Evolutionary conservation across 1,140 invertebrate genomes (phyloP).

Genomic region (Lerema accius): DNA sequence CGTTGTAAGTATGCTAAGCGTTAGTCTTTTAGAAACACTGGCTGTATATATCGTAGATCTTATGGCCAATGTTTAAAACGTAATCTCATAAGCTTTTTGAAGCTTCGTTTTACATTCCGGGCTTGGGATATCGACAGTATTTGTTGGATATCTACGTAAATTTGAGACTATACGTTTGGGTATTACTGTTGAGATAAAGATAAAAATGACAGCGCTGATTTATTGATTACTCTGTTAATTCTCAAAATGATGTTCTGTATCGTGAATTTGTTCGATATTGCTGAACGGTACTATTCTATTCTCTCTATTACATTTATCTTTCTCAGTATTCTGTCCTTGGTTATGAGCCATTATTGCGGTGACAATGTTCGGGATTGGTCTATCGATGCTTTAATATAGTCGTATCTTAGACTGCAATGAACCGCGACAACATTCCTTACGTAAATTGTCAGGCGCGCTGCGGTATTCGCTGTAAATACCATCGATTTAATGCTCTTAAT

Average conservation of each 20-base stretch:
- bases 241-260: background rate
- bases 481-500: conserved; percentile 22
- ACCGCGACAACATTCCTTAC: conserved; percentile 45
- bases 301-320: conserved; percentile 22
- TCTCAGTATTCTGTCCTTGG: conserved; percentile 18
- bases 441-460: conserved; percentile 36
- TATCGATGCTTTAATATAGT: conserved; percentile 44
- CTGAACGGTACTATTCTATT: background rate
- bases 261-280: background rate
- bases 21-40: no score
- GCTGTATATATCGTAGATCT: background rate
- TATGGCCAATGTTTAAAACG: conserved; percentile 5
- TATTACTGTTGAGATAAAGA: conserved; percentile 2
- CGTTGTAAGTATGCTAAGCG: background rate
- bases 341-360: conserved; percentile 8
- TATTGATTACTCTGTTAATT: background rate
- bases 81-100: conserved; percentile 16
- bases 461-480: conserved; percentile 43
- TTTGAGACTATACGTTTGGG: background rate
- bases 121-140: background rate
- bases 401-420: conserved; percentile 35
- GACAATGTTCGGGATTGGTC: conserved; percentile 37
- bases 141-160: conserved; percentile 8
- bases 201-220: background rate
- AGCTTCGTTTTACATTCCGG: conserved; percentile 25